Evolutionary conservation across 1,140 invertebrate species (phyloP), one percentile per base, ranked within the genome.

Genomic region (Lerema accius): DNA sequence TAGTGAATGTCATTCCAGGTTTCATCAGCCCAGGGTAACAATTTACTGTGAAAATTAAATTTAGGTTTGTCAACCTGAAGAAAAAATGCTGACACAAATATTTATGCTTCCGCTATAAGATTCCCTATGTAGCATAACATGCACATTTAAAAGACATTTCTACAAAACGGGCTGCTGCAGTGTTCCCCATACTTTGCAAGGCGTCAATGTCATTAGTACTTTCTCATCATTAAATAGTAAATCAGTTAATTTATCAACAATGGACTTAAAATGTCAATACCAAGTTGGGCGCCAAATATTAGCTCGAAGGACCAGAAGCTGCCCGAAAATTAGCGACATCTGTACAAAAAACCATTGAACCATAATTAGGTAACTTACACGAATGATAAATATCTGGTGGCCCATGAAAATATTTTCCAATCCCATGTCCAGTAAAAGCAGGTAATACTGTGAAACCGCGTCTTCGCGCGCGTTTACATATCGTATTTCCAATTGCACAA

Each of bases 1-100:
- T 96, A 0, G 98, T 99, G 80, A 99, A 99, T 0, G 96, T 96
- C 96, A 98, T 98, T 15, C 97, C 97, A 39, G 95, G 78, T 68
- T 93, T 73, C 97, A 99, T 98, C 23, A 89, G 73, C n/a, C 94
- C 96, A 6, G 93, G 90, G 73, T 92, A 92, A 42, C 93, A 70
- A 86, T 97, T 95, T 68, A 91, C 96, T 96, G 63, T 23, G 74
- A 75, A 56, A 56, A 58, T 4, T 42, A 26, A 50, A 9, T 37
- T 55, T 17, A 37, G 19, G 49, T 60, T 10, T 37, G 4, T 0
- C 14, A 3, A 39, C 7, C 39, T 6, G 11, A 16, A 53, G 10
- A 59, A 56, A 37, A 4, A 32, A n/a, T n/a, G n/a, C n/a, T n/a
- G n/a, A n/a, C n/a, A n/a, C n/a, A n/a, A n/a, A n/a, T n/a, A n/a